Evolutionary conservation across 2,113 vertebrate species (phyloP), one percentile per base, ranked within the genome.

Genomic region (Saguinus imperator): DNA sequence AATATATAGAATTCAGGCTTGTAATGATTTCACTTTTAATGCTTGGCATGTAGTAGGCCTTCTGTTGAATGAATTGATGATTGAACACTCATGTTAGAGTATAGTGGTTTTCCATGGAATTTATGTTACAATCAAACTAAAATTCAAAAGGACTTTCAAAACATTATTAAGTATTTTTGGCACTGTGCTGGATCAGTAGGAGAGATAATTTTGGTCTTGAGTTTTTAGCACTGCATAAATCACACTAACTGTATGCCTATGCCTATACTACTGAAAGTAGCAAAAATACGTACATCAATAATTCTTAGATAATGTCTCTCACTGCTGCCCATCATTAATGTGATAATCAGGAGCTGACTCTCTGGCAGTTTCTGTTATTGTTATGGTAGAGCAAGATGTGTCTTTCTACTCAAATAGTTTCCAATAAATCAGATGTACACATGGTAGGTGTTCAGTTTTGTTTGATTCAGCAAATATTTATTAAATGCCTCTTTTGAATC

Each of bases 201-300:
- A 83, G 76, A 84, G 45, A 82, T n/a, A 20, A 83, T 82, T 96
- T 84, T 92, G 90, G 32, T 79, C 48, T 96, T 79, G 68, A 93
- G 77, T 73, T 94, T 96, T 94, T 87, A 37, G 48, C 50, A 35
- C 64, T 75, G 66, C 25, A 1, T 68, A 87, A 73, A 61, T 73
- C 29, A 66, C 2, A 72, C 12, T 94, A 68, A 66, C 40, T 61
- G 7, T 94, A 25, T 57, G 35, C 21, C 80, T 94, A 25, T 57
- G 35, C 21, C 80, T 79, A 80, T 0, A 23, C 68, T 81, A 55
- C 61, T 66, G 76, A 58, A 80, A 83, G 32, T 72, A 37, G 27
- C 84, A 80, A 91, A 86, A 93, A 57, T 64, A 87, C 17, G 20
- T 83, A 2, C 73, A 18, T 68, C 3, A 52, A 21, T 20, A 84